Evolutionary conservation across 2,888 invertebrate species (phyloP).

Genomic region (Geotrupes spiniger): DNA sequence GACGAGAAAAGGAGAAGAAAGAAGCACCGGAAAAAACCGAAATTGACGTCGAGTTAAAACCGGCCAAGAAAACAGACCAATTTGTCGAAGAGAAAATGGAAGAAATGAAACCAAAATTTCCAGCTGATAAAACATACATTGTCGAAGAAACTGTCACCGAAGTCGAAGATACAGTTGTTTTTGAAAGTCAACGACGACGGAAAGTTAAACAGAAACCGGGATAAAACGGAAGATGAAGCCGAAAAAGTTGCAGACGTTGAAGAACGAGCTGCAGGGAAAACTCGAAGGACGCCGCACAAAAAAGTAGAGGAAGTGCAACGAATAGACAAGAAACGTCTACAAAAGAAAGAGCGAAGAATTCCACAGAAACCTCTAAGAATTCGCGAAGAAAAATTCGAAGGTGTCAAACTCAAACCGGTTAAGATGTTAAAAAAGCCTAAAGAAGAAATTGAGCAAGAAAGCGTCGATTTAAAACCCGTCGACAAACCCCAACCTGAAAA

Average conservation of each 20-base stretch:
- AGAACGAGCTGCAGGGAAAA: constrained; percentile 27
- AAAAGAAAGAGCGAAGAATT: constrained; percentile 21
- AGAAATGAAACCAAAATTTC: constrained; percentile 47
- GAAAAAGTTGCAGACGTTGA: constrained; percentile 27
- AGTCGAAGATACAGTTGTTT: constrained; percentile 58
- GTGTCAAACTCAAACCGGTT: constrained; percentile 34
- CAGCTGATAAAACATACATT: constrained; percentile 38
- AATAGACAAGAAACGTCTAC: constrained; percentile 38
- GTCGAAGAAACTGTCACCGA: constrained; percentile 58
- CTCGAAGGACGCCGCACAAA: constrained; percentile 24
- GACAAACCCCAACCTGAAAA: constrained; percentile 30
- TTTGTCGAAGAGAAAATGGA: constrained; percentile 38
- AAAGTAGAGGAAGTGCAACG: constrained; percentile 37
- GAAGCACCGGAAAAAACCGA: constrained; percentile 28
- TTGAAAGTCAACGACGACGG: constrained; percentile 50
- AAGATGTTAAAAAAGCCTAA: constrained; percentile 26
- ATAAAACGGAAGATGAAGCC: constrained; percentile 23
- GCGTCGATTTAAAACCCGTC: constrained; percentile 42
- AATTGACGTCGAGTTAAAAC: constrained; percentile 50
- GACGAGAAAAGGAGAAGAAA: constrained; percentile 23
- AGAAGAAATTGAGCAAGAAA: constrained; percentile 42
- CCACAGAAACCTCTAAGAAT: constrained; percentile 19
- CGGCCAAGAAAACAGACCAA: constrained; percentile 30
- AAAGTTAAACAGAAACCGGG: constrained; percentile 10
- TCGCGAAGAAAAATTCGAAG: constrained; percentile 28